phyloP scores from a whole-genome alignment of 2,113 vertebrate species.

The Hucho hucho region DNA sequence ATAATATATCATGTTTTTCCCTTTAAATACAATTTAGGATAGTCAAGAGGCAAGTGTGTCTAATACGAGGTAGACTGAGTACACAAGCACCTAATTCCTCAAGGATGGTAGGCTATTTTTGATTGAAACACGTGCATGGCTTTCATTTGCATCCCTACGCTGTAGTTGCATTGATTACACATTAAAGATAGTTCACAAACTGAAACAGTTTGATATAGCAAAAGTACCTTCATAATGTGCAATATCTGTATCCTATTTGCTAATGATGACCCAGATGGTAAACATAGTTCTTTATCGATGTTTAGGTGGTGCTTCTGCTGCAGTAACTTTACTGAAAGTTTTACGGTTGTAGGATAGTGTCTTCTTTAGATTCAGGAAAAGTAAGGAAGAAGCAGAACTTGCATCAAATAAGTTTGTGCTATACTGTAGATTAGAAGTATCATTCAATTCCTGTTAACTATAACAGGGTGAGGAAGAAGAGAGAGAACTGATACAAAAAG shows the following conservation, averaged over 20 bases:
- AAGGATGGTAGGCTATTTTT: slow-evolving; percentile 13
- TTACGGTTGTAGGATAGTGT: neutral
- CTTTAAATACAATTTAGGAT: slow-evolving; percentile 35
- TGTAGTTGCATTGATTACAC: slow-evolving; percentile 8
- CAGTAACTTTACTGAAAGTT: neutral
- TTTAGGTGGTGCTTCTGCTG: neutral
- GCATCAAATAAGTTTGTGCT: neutral
- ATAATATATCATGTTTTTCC: slow-evolving; percentile 25
- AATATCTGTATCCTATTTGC: slow-evolving; percentile 18
- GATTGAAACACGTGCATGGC: slow-evolving; percentile 26
- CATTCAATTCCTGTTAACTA: neutral
- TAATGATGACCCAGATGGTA: slow-evolving; percentile 32
- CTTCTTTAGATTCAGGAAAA: slow-evolving; percentile 2
- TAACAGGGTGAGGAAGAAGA: slow-evolving; percentile 8
- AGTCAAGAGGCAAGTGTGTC: slow-evolving; percentile 50
- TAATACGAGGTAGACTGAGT: slow-evolving; percentile 66
- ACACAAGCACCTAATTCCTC: slow-evolving; percentile 50
- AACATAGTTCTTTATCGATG: slow-evolving; percentile 22
- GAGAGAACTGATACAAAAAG: neutral
- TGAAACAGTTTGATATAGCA: slow-evolving; percentile 24
- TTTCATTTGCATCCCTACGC: slow-evolving; percentile 35
- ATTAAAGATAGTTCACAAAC: slow-evolving; percentile 32
- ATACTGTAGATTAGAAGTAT: neutral
- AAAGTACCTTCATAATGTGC: slow-evolving; percentile 36
- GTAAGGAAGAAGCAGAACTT: neutral